A percentile compares a stretch with the other conserved stretches of the same genome.
These are phyloP conservation scores for Malthinus flaveolus DNA, from an alignment of 2,888 invertebrate genomes.

Conservation along the genomic window DNA sequence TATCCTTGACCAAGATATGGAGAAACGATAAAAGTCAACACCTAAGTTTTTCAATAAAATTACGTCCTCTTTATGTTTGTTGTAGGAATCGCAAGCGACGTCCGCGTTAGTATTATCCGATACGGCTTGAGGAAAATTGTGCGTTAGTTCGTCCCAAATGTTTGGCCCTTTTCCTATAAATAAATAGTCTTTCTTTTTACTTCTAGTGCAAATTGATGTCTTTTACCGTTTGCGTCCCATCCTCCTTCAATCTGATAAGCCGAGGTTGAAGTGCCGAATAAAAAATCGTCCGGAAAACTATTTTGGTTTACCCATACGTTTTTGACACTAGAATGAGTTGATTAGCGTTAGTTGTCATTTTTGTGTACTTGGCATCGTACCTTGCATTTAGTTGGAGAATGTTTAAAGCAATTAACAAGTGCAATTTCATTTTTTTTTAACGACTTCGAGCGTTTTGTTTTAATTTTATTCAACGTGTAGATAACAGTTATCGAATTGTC, in stretches of 20 bases:
- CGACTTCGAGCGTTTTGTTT: too few species aligned
- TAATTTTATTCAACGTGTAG: too few species aligned
- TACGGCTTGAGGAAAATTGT: conserved; percentile 56
- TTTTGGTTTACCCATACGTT: too few species aligned
- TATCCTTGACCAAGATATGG: conserved; percentile 70
- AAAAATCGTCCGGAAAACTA: conserved; percentile 42
- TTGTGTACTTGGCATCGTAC: too few species aligned
- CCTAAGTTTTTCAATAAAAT: conserved; percentile 59
- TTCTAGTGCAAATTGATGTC: too few species aligned
- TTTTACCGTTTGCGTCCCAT: conserved; percentile 47
- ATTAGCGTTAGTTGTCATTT: too few species aligned
- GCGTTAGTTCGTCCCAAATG: conserved; percentile 70
- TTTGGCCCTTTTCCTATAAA: conserved; percentile 61
- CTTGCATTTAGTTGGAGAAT: too few species aligned
- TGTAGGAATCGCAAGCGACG: conserved; percentile 68
- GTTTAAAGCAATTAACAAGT: too few species aligned
- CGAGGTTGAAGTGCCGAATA: conserved; percentile 47
- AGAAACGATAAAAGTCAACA: conserved; percentile 62
- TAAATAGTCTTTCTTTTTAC: background rate
- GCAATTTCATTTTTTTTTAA: too few species aligned
- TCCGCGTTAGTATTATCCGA: conserved; percentile 62
- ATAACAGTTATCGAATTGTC: too few species aligned
- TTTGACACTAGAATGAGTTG: too few species aligned
- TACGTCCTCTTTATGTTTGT: conserved; percentile 64
- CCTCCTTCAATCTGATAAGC: conserved; percentile 51